Evolutionary conservation across 2,113 vertebrate species (phyloP), one percentile per base, ranked within the genome.

Genomic region (Mormyrus lacerda): DNA sequence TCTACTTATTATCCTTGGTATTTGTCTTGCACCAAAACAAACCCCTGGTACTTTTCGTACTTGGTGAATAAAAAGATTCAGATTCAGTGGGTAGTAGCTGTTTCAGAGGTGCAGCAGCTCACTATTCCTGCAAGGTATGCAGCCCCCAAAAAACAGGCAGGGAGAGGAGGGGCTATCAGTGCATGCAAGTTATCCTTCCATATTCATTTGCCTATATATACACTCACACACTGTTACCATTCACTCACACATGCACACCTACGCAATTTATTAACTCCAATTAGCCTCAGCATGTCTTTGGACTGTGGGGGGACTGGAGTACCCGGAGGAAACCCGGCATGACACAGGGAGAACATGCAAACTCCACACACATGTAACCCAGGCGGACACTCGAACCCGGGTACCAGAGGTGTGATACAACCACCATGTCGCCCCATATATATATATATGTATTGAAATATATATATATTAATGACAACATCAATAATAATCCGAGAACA

Each of bases 401-500:
- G n/a, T n/a, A n/a, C n/a, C n/a, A n/a, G n/a, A n/a, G n/a, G n/a
- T n/a, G n/a, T n/a, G n/a, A n/a, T n/a, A n/a, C n/a, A n/a, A n/a
- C n/a, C n/a, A n/a, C n/a, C n/a, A n/a, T n/a, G n/a, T n/a, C n/a
- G n/a, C n/a, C 19, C 6, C 27, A 61, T n/a, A 61, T 51, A 15
- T 50, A 48, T 17, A 51, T 51, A 51, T 51, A 50, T 48, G n/a
- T n/a, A n/a, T n/a, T n/a, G n/a, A n/a, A 47, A 48, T 50, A 50
- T 13, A 50, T 51, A 4, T 19, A n/a, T 65, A 61, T 5, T 50
- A 50, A 50, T 50, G 10, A 50, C 10, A 50, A 50, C 10, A 50
- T 6, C 10, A 50, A 50, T 27, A 91, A 91, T 89, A 92, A 91
- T 53, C 42, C 55, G 53, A 73, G 87, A 90, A 88, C 85, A 58